Evolutionary conservation across 1,140 invertebrate species (phyloP), one percentile per base, ranked within the genome.

Genomic region (Drosophila prosaltans): DNA sequence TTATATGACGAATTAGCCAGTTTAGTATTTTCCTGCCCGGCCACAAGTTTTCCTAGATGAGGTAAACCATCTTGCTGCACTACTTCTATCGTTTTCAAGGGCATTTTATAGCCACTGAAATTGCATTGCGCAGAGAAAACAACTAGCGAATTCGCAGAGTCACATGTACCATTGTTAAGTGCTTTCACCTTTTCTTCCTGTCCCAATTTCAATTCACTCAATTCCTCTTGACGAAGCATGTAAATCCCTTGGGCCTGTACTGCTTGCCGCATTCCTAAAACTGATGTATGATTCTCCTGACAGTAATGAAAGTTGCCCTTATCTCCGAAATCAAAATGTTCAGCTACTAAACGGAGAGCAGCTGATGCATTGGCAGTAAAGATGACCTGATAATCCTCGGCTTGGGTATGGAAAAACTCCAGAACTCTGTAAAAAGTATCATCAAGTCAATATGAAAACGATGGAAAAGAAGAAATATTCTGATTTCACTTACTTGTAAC

Each of bases 271-370:
- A 99, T 96, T 16, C 98, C 98, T 70, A 99, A 93, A 2, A 98
- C 97, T 4, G 98, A 99, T 1, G 98, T 99, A 89, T 99, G 98
- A 92, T 97, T 99, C 90, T 99, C 98, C 84, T 95, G 94, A 43
- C 97, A 93, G 91, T 99, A 98, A 16, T 95, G 94, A 92, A 98
- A 97, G 48, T 93, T 92, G 21, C 96, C 96, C 11, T 72, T 51
- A 0, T 40, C 26, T 11, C 67, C 70, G 91, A 95, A 97, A 48
- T 94, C 81, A 92, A 99, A 99, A 74, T 94, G 94, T 92, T 99
- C 97, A 2, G 95, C 96, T 9, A 98, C 92, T 59, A 97, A 80
- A 94, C 98, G 98, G 4, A 99, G 90, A 1, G 96, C 94, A 11
- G 94, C 95, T 36, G 98, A 99, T 21, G 98, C 95, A 11, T 98